Evolutionary conservation across 2,797 vertebrate genomes (phyloP), one percentile per base, ranked within the genome.

Genomic region (Arvicola amphibius): DNA sequence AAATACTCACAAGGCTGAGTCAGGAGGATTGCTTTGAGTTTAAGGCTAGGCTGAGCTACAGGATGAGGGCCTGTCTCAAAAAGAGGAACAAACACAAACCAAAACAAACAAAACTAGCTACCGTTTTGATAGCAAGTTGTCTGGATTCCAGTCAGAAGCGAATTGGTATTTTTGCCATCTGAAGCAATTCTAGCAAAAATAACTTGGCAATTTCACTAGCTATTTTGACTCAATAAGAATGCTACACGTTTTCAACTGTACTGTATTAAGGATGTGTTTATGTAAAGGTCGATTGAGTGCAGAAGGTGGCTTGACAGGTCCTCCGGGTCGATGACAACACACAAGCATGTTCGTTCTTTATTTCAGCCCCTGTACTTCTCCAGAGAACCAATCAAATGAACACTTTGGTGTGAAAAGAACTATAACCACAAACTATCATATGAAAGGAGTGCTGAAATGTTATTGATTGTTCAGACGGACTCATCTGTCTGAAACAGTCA

Each of bases 391-490:
- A 32, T 56, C 34, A 46, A 81, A n/a, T 69, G 71, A 95, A 9
- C 61, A 21, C 40, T 85, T 80, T 40, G 32, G 27, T 76, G n/a
- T 88, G 29, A 76, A 69, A 93, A 48, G 65, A 79, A 56, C 27
- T 77, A 1, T 84, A 46, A 29, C 59, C 5, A 43, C 40, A 63
- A 63, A 32, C 63, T 88, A 69, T 69, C 29, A 34, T 29, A 32
- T 94, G 40, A 90, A 80, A 88, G 29, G 34, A 94, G 27, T 27
- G 21, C n/a, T 86, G n/a, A 71, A 56, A 69, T 94, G 3, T 71
- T 91, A 61, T 56, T 92, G 88, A 53, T 79, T 67, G 59, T 65
- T 93, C 83, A 92, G 32, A 94, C 91, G 34, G 46, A 84, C 43
- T 86, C 59, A 48, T 80, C 21, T 61, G 53, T 95, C 80, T 96